Conservation (phyloP, 2,888 invertebrate genomes). For the Heliothis peltigera region DNA sequence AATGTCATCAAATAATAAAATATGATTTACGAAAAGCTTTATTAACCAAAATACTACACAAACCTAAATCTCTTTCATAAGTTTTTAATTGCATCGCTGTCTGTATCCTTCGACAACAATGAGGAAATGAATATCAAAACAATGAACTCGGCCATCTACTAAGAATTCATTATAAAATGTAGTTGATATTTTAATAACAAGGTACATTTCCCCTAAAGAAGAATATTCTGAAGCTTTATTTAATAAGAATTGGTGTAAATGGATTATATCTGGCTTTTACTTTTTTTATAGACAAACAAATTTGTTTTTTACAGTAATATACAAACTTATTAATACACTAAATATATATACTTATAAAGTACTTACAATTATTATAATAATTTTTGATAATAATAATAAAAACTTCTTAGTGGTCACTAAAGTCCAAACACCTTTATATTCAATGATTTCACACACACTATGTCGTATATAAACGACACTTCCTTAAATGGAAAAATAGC, state of each 20-base stretch:
- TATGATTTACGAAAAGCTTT: background rate
- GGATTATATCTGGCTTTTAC: no score
- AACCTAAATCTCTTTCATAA: background rate
- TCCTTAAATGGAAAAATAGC: background rate
- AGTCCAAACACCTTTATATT: no score
- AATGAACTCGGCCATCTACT: background rate
- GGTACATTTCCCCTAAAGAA: background rate
- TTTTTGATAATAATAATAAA: no score
- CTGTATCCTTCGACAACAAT: background rate
- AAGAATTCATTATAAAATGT: conserved; percentile 2
- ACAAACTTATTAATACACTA: no score
- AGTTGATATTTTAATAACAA: background rate
- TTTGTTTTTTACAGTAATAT: no score
- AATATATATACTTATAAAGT: no score
- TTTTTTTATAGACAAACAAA: no score
- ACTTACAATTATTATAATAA: no score
- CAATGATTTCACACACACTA: no score
- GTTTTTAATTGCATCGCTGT: conserved; percentile 6
- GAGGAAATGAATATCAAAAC: conserved; percentile 9
- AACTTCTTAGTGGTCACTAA: no score
- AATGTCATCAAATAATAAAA: background rate
- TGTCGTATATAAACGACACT: background rate
- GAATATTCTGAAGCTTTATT: no score
- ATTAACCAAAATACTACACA: conserved; percentile 3
- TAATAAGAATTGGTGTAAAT: background rate